These are phyloP conservation scores for Streptopelia turtur DNA, from an alignment of 2,797 vertebrate species.

Conservation along the genomic window DNA sequence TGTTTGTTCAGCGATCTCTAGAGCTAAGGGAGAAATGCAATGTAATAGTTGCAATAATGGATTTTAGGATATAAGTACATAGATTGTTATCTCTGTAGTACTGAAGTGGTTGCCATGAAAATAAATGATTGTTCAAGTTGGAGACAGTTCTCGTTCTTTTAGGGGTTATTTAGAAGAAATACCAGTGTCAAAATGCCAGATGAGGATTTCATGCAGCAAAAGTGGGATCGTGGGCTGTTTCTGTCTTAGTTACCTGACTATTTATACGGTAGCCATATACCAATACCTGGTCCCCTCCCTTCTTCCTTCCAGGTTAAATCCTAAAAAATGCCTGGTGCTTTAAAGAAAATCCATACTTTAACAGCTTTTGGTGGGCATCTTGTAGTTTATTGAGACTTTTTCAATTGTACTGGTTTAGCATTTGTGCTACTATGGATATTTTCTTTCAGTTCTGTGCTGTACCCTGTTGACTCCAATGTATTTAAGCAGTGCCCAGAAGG, in stretches of 20 bases:
- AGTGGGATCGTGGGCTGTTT: background rate
- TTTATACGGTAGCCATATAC: background rate
- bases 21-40: background rate
- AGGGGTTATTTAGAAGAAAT: background rate
- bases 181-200: background rate
- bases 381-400: background rate
- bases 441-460: background rate
- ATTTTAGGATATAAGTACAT: background rate
- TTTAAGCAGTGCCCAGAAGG: background rate
- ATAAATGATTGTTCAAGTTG: background rate
- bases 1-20: background rate
- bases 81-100: background rate
- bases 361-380: background rate
- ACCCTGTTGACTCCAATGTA: background rate
- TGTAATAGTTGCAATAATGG: background rate
- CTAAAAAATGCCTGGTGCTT: background rate
- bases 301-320: background rate
- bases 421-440: background rate
- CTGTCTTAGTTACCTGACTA: background rate
- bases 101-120: background rate
- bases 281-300: background rate
- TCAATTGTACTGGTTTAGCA: background rate
- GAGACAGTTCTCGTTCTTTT: background rate
- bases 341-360: background rate
- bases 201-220: background rate